These are phyloP conservation scores for Heteromurus nitidus DNA, from an alignment of 2,888 invertebrate species.

Conservation along the genomic window DNA sequence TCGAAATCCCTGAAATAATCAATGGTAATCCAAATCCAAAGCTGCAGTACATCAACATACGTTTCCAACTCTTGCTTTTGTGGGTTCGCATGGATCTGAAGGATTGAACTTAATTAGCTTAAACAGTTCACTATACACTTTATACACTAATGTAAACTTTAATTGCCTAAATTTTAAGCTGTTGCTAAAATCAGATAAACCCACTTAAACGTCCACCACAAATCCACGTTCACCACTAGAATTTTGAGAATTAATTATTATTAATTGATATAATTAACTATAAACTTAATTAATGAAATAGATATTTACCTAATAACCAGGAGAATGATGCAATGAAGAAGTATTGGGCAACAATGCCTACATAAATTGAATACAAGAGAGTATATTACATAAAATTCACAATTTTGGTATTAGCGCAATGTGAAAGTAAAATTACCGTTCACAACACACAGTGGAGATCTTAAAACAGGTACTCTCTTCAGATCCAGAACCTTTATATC, in stretches of 20 bases:
- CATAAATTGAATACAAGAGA: background rate
- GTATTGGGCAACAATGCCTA: constrained; percentile 35
- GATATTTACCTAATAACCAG: no score
- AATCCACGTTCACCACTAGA: constrained; percentile 47
- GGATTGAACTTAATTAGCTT: background rate
- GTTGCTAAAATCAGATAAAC: background rate
- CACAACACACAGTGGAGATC: background rate
- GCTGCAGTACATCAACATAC: constrained; percentile 21
- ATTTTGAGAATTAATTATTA: no score
- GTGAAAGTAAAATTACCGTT: background rate
- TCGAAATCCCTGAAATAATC: constrained; percentile 28
- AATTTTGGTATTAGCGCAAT: background rate
- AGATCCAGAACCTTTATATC: constrained; percentile 28
- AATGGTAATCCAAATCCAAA: constrained; percentile 50
- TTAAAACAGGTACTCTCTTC: constrained; percentile 12
- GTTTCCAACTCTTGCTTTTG: constrained; percentile 13
- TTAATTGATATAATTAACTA: no score
- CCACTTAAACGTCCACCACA: constrained; percentile 57
- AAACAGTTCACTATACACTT: no score
- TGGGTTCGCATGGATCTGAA: constrained; percentile 32
- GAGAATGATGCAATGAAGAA: constrained; percentile 54
- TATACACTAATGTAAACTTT: no score
- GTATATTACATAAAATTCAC: background rate
- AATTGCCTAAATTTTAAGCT: no score
- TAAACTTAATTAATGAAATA: no score